Conservation (phyloP, 2,113 vertebrate species). For the Elephantulus edwardii region DNA sequence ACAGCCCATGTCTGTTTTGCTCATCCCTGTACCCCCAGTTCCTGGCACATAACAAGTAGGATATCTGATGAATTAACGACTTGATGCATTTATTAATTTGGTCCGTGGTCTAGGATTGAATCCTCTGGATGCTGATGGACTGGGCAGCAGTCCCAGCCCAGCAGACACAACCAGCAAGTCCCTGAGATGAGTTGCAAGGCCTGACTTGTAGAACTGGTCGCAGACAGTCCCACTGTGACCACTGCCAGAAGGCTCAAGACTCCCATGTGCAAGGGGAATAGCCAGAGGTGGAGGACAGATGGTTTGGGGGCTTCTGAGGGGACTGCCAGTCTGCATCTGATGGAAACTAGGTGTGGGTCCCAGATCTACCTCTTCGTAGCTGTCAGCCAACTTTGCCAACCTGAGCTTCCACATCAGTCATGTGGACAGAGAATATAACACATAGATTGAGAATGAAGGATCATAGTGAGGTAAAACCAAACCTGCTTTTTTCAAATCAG, state of each 20-base stretch:
- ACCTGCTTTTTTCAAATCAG: too few species aligned
- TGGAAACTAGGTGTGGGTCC: not conserved
- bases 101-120: not conserved
- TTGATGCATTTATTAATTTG: not conserved
- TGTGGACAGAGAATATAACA: not conserved
- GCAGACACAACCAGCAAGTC: not conserved
- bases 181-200: constrained; percentile 31
- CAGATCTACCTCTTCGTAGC: not conserved
- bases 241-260: not conserved
- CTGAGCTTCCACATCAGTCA: constrained; percentile 6
- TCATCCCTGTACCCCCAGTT: not conserved
- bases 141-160: not conserved
- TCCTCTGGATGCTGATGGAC: not conserved
- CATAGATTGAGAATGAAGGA: not conserved
- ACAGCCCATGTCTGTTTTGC: not conserved
- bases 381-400: not conserved
- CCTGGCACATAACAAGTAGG: not conserved
- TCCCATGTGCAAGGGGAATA: not conserved
- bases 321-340: not conserved
- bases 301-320: not conserved
- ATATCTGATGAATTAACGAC: constrained; percentile 1
- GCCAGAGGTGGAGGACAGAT: constrained; percentile 4
- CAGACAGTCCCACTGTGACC: constrained; percentile 6
- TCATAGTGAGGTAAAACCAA: not conserved
- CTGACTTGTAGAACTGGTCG: not conserved